Evolutionary conservation across 2,797 vertebrate genomes (phyloP).

Genomic region (Cyclura pinguis): DNA sequence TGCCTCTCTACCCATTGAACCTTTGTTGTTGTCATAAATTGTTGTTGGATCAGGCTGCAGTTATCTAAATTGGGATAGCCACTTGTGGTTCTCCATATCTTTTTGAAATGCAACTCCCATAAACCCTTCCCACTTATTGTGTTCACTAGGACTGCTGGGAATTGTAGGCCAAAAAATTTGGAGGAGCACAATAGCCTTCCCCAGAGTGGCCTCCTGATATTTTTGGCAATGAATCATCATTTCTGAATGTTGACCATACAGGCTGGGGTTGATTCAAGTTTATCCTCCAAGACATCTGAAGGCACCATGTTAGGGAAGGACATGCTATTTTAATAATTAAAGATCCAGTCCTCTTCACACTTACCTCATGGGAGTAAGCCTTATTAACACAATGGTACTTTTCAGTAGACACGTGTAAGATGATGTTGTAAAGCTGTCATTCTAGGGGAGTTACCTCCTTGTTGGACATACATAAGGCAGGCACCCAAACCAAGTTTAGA

Average conservation of each 20-base stretch:
- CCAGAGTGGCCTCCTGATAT: background rate
- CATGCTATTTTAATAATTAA: background rate
- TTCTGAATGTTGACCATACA: background rate
- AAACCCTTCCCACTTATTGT: too few relatives aligned
- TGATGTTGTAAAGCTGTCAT: background rate
- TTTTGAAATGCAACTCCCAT: too few relatives aligned
- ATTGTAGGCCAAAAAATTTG: background rate
- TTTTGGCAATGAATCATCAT: background rate
- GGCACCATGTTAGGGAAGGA: background rate
- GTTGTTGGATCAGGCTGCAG: too few relatives aligned
- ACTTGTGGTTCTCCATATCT: too few relatives aligned
- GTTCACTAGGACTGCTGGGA: background rate
- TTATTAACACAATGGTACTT: background rate
- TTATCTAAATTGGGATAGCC: too few relatives aligned
- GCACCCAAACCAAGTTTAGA: background rate
- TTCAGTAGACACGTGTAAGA: background rate
- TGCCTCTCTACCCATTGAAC: too few relatives aligned
- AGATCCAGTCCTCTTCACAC: background rate
- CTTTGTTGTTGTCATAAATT: too few relatives aligned
- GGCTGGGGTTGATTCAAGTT: too few relatives aligned
- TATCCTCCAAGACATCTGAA: background rate
- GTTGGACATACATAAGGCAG: background rate
- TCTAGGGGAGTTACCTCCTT: background rate
- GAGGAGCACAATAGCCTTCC: background rate
- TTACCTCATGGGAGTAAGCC: background rate